A percentile compares a stretch with the other conserved stretches of the same genome.
Evolutionary conservation across 1,140 invertebrate species (phyloP).

Genomic region (Macrosteles quadrilineatus): DNA sequence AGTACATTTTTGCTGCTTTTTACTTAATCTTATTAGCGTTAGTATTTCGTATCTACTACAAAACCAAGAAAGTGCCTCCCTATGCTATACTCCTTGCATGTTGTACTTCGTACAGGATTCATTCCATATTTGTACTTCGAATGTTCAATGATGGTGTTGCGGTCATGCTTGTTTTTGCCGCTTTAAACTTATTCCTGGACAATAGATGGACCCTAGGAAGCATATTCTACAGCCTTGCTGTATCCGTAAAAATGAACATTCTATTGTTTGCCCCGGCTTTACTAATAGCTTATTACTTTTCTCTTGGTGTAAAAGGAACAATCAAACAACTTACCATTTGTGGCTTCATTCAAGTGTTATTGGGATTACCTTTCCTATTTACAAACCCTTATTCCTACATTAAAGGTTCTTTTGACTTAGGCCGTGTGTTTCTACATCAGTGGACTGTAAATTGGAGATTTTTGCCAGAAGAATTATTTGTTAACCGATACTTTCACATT

Average conservation of each 20-base stretch:
- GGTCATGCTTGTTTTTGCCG: slow-evolving; percentile 84
- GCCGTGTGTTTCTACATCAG: slow-evolving; percentile 90
- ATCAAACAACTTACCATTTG: slow-evolving; percentile 79
- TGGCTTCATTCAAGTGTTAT: slow-evolving; percentile 75
- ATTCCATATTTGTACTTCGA: slow-evolving; percentile 95
- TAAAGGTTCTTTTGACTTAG: slow-evolving; percentile 89
- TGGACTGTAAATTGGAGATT: slow-evolving; percentile 99
- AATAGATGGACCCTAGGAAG: slow-evolving; percentile 84
- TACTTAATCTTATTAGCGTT: slow-evolving; percentile 79
- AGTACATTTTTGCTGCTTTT: slow-evolving; percentile 86
- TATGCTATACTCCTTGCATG: slow-evolving; percentile 88
- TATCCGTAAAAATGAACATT: slow-evolving; percentile 99
- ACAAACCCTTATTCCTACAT: slow-evolving; percentile 84
- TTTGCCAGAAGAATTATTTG: slow-evolving; percentile 78
- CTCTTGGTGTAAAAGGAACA: slow-evolving; percentile 70
- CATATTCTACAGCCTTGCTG: slow-evolving; percentile 88
- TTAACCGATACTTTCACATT: slow-evolving; percentile 73
- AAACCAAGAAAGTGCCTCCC: slow-evolving; percentile 86
- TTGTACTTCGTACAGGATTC: slow-evolving; percentile 94
- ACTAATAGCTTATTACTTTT: slow-evolving; percentile 79
- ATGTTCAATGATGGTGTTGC: slow-evolving; percentile 98
- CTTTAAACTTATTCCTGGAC: slow-evolving; percentile 86
- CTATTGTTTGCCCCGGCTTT: slow-evolving; percentile 92
- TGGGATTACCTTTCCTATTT: slow-evolving; percentile 84
- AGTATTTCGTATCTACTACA: slow-evolving; percentile 83